Base-by-base conservation (phyloP, 2,113 vertebrate species). In the Uropsilus gracilis region DNA sequence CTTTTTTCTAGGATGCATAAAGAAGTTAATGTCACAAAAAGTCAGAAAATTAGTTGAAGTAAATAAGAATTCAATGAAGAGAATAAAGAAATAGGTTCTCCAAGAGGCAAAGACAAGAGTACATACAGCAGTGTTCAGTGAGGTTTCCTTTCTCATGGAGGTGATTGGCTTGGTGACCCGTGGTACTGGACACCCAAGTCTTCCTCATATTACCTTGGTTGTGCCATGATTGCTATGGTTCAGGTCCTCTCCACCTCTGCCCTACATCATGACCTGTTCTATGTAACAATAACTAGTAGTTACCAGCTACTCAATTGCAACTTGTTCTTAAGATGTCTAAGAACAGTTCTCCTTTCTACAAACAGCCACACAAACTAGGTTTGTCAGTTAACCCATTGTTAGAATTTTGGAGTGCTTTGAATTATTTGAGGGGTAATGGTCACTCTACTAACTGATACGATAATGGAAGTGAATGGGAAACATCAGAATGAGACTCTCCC, bases 21-120 rank as follows among this genome's bases (percentile, higher is more conserved):
- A 87, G 30, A 42, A 81, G 42, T 24, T 30, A n/a, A 9, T 50
- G 28, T 48, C 72, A 73, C 30, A 37, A 42, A 11, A n/a, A 85
- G 22, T 81, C 59, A 76, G 66, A 48, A 32, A 53, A n/a, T 8
- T 10, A 48, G 50, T 66, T 59, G 28, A 61, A 77, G 32, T 75
- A 80, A 95, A 17, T 61, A 88, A 69, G 80, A 87, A 87, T 88
- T 88, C 71, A 76, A 64, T 84, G 89, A 90, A 75, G 50, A 57
- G 78, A 90, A 37, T 78, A 92, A 90, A 78, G 53, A 69, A 80
- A 50, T 48, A n/a, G 30, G 12, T 73, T 86, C 71, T 48, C 20
- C 39, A 85, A 82, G 80, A 87, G 92, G 8, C 66, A 57, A 64
- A 64, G 76, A 34, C 3, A 42, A 28, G 50, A n/a, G 42, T 55